phyloP scores from a whole-genome alignment of 2,888 invertebrate species.

The Eledona agricola region DNA sequence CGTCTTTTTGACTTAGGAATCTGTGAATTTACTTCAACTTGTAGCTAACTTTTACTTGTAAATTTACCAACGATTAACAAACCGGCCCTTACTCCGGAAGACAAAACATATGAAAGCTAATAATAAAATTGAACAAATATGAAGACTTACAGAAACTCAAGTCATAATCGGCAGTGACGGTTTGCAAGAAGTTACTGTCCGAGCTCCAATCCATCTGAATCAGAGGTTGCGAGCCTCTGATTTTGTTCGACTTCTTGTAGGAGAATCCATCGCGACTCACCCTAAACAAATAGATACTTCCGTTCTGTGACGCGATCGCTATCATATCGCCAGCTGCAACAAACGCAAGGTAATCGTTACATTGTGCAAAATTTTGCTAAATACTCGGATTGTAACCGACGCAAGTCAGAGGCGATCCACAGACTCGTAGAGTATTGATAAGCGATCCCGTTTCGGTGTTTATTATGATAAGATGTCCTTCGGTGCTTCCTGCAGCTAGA shows the following conservation, averaged over 20 bases:
- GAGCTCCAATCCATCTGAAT: constrained; percentile 92
- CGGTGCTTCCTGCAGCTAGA: constrained; percentile 87
- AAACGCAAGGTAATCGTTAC: constrained; percentile 9
- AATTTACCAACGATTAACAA: no score
- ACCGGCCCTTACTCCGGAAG: no score
- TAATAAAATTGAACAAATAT: no score
- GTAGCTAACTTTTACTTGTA: no score
- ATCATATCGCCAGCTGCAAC: constrained; percentile 82
- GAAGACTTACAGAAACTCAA: constrained; percentile 80
- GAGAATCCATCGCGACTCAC: constrained; percentile 90
- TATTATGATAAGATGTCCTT: constrained; percentile 86
- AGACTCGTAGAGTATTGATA: constrained; percentile 85
- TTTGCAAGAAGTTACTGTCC: constrained; percentile 87
- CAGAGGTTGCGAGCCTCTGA: constrained; percentile 84
- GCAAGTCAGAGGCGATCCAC: constrained; percentile 86
- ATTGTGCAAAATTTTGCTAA: constrained; percentile 1
- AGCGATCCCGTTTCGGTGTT: constrained; percentile 88
- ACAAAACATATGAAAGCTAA: no score
- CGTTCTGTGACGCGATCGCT: constrained; percentile 91
- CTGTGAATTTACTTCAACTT: no score
- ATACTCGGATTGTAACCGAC: constrained; percentile 88
- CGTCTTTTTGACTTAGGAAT: no score
- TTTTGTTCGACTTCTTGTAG: constrained; percentile 89
- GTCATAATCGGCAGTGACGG: constrained; percentile 90
- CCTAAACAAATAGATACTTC: constrained; percentile 82